Base-by-base conservation (phyloP, 2,113 vertebrate species). In the Larimichthys crocea region DNA sequence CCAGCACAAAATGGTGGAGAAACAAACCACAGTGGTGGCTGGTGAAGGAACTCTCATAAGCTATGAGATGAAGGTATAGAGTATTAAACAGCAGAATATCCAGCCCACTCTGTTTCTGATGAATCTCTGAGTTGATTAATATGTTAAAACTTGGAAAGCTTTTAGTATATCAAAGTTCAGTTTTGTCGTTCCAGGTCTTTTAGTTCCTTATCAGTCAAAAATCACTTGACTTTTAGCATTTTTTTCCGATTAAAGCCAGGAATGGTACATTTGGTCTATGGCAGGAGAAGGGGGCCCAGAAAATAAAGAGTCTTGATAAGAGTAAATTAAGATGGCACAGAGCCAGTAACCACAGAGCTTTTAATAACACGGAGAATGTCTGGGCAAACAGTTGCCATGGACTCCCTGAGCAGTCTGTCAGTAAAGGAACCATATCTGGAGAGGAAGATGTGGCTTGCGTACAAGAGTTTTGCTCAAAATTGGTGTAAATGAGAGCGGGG, bases 301-400 rank as follows among this genome's bases (percentile, higher is more conserved):
- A 72, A 76, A 72, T 53, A 72, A 79, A 65, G 57, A 71, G 68
- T 52, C 78, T 50, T 70, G 80, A 90, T 86, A 87, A 79, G 49
- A 64, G 70, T 57, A 74, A 92, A 92, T 90, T 83, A 83, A 84
- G 76, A 79, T 93, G 92, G 90, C 89, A 89, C 49, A 1, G 16
- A 78, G 91, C 89, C 90, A 93, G 77, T 82, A 65, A 82, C 81
- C 76, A 87, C 76, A 75, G 84, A 78, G 86, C 84, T 90, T 89
- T 93, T 92, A 93, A 92, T 92, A 93, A 91, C 79, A 83, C 50
- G 29, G 86, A 85, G 86, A 92, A 86, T 90, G 92, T 91, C 84
- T 90, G 79, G 81, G 80, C 80, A 87, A 89, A 92, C 79, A 88
- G 89, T 91, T 91, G 83, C 87, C 83, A 89, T 83, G 82, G 82